Conservation (phyloP, 2,888 invertebrate genomes). For the Drosophila eohydei region DNA sequence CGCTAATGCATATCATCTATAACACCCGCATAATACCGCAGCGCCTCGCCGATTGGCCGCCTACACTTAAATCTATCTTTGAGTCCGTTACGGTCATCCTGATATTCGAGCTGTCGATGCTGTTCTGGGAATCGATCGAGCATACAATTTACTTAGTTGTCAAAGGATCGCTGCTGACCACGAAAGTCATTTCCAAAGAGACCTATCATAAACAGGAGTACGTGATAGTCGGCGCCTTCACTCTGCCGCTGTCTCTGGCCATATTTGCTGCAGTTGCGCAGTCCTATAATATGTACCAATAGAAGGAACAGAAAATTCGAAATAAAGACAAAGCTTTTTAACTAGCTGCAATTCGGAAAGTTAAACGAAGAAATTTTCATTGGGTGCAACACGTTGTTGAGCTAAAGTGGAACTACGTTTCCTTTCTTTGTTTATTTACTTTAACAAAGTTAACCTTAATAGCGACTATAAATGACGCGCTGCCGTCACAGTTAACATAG, state of each 20-base stretch:
- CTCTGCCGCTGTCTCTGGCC: constrained; percentile 50
- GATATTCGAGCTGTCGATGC: constrained; percentile 43
- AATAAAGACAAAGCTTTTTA: not conserved
- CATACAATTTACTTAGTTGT: constrained; percentile 11
- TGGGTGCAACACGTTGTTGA: not conserved
- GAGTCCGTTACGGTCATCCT: constrained; percentile 33
- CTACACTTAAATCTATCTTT: constrained; percentile 7
- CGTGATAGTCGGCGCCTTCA: constrained; percentile 47
- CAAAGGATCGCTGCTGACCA: constrained; percentile 23
- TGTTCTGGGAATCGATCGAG: constrained; percentile 53
- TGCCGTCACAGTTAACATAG: no score
- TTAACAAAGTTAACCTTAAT: no score
- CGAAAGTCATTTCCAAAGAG: constrained; percentile 8
- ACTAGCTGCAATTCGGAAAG: not conserved
- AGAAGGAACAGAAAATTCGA: constrained; percentile 17
- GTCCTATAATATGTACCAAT: not conserved
- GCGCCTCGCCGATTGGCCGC: constrained; percentile 10
- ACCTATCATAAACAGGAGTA: constrained; percentile 24
- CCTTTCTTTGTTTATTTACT: no score
- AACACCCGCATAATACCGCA: constrained; percentile 39
- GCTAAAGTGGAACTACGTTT: not conserved
- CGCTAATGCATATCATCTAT: constrained; percentile 51
- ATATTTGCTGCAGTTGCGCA: constrained; percentile 37
- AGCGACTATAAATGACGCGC: no score
- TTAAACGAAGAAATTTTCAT: not conserved